phyloP scores from a whole-genome alignment of 2,113 vertebrate genomes.

The Halichoeres trimaculatus region DNA sequence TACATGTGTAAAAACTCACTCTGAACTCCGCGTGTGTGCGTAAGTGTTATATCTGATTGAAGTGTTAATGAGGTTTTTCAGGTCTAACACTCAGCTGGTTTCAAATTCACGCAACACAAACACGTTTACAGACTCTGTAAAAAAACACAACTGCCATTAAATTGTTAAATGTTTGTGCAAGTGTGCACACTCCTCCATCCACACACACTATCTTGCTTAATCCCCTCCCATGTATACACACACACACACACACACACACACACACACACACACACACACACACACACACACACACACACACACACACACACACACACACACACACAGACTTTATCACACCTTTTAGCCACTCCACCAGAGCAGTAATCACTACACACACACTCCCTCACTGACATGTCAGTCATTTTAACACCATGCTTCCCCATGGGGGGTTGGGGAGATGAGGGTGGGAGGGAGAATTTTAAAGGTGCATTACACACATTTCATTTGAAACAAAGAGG shows the following conservation, averaged over 20 bases:
- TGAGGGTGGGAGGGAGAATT: background rate
- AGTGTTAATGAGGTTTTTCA: conserved; percentile 73
- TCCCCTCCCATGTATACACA: conserved; percentile 30
- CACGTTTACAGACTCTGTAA: conserved; percentile 5
- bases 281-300: background rate
- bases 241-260: background rate
- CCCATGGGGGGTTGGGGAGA: background rate
- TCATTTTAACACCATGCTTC: conserved; percentile 48
- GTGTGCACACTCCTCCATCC: too few species aligned
- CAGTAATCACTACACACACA: conserved; percentile 47
- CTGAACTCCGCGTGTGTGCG: too few species aligned
- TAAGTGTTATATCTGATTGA: conserved; percentile 36
- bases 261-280: conserved; percentile 27
- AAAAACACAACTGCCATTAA: background rate
- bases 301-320: conserved; percentile 28
- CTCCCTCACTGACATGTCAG: conserved; percentile 53
- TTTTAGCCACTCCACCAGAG: conserved; percentile 39
- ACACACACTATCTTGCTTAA: conserved; percentile 31
- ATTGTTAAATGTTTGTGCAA: background rate
- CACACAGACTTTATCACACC: conserved; percentile 37
- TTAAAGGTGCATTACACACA: background rate
- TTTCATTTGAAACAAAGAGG: background rate
- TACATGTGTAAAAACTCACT: too few species aligned
- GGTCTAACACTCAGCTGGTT: conserved; percentile 9
- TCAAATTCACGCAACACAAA: background rate